A percentile compares a stretch with the other conserved stretches of the same genome.
Conservation (phyloP, 2,113 vertebrate species). For the Corythaeola cristata region DNA sequence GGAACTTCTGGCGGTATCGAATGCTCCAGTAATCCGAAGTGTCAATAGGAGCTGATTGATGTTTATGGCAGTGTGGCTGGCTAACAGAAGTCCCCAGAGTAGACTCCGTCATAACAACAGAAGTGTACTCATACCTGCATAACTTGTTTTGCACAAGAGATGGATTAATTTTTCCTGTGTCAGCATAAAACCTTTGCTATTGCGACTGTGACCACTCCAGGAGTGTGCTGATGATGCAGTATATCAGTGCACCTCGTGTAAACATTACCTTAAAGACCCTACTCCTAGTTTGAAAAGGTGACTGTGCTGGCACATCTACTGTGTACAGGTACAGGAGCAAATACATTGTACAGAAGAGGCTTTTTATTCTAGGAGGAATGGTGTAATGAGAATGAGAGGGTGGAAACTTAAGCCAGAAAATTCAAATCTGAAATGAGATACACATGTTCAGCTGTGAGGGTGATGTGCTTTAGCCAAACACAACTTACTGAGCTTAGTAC, state of each 20-base stretch:
- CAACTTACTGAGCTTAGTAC: constrained; percentile 42
- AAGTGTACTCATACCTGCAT: neutral
- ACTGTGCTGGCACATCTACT: neutral
- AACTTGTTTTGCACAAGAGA: neutral
- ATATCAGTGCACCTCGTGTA: neutral
- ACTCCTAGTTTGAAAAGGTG: neutral
- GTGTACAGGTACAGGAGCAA: neutral
- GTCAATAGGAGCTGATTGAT: neutral
- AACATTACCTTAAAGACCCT: neutral
- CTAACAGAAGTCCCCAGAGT: neutral
- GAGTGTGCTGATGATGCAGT: neutral
- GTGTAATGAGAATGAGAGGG: neutral
- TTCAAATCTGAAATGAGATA: constrained; percentile 51
- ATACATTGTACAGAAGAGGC: neutral
- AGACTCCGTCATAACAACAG: neutral
- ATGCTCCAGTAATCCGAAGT: neutral
- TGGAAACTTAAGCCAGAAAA: constrained; percentile 39
- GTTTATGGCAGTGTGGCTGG: neutral
- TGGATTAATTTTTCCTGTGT: neutral
- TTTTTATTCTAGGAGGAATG: constrained; percentile 10
- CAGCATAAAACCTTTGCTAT: neutral
- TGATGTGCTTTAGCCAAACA: constrained; percentile 48
- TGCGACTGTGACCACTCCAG: neutral
- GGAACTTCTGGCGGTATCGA: neutral
- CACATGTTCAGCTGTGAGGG: constrained; percentile 47